phyloP scores from a whole-genome alignment of 2,888 invertebrate species.

The Neoitamus cyanurus region DNA sequence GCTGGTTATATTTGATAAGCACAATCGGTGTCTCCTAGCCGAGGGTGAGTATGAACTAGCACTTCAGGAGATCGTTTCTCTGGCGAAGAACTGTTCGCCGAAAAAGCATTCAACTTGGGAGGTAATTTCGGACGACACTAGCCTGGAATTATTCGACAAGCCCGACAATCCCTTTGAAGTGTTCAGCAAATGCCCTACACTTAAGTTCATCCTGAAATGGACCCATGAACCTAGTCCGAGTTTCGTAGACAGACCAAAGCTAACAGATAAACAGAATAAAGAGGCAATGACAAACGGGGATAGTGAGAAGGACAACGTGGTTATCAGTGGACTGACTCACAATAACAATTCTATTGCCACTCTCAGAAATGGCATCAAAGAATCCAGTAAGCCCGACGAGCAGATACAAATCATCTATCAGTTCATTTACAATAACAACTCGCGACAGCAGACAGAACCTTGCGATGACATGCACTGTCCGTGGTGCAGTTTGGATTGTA shows the following conservation, averaged over 20 bases:
- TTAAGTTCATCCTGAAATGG: slow-evolving; percentile 89
- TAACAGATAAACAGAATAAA: slow-evolving; percentile 56
- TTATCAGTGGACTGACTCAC: slow-evolving; percentile 38
- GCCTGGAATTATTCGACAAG: slow-evolving; percentile 56
- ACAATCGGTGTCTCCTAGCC: slow-evolving; percentile 84
- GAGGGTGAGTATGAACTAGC: slow-evolving; percentile 93
- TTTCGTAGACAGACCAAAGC: slow-evolving; percentile 74
- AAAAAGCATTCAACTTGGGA: slow-evolving; percentile 79
- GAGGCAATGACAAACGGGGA: slow-evolving; percentile 44
- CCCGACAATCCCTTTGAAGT: slow-evolving; percentile 74
- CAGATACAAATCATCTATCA: slow-evolving; percentile 91
- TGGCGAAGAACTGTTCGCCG: slow-evolving; percentile 69
- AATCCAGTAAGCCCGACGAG: slow-evolving; percentile 58
- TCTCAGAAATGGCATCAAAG: not conserved
- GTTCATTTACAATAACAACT: slow-evolving; percentile 95
- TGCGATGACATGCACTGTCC: slow-evolving; percentile 94
- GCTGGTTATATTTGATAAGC: slow-evolving; percentile 89
- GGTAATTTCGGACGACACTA: slow-evolving; percentile 71
- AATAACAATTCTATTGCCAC: slow-evolving; percentile 59
- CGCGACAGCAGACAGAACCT: slow-evolving; percentile 94
- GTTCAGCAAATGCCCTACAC: slow-evolving; percentile 81
- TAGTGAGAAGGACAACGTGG: slow-evolving; percentile 66
- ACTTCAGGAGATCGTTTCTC: slow-evolving; percentile 76
- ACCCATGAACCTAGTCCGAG: slow-evolving; percentile 77
- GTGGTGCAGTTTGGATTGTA: slow-evolving; percentile 94